phyloP scores from a whole-genome alignment of 2,888 invertebrate species.

The Cataglyphis albicans region DNA sequence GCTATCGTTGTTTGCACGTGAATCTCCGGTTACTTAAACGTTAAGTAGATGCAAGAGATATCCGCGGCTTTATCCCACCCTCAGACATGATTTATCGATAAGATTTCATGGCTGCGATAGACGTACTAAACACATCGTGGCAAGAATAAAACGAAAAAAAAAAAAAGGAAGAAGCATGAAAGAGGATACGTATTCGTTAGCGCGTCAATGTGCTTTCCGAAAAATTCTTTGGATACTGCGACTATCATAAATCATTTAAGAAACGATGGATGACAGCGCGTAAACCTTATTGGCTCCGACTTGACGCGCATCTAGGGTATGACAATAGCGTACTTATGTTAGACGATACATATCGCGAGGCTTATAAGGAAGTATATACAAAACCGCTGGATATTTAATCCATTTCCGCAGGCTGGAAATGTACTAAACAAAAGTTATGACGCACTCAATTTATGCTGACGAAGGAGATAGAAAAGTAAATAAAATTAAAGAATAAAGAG shows the following conservation, averaged over 20 bases:
- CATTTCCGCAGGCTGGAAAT: slow-evolving; percentile 21
- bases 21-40: background rate
- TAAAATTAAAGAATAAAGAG: background rate
- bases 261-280: slow-evolving; percentile 37
- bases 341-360: slow-evolving; percentile 7
- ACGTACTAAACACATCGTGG: background rate
- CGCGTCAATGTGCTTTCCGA: slow-evolving; percentile 1
- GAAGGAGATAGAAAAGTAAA: slow-evolving; percentile 14
- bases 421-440: slow-evolving; percentile 9
- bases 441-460: background rate
- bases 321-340: slow-evolving; percentile 13
- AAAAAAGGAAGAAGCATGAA: background rate
- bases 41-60: slow-evolving; percentile 25
- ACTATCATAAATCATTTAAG: slow-evolving; percentile 50
- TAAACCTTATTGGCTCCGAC: slow-evolving; percentile 35
- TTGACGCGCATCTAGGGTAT: slow-evolving; percentile 14
- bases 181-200: slow-evolving; percentile 27
- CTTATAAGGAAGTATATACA: slow-evolving; percentile 27
- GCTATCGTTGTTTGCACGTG: background rate
- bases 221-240: slow-evolving; percentile 8
- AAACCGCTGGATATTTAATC: slow-evolving; percentile 38
- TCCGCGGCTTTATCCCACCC: background rate
- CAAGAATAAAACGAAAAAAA: slow-evolving; percentile 13
- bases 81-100: slow-evolving; percentile 58
- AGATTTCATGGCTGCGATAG: slow-evolving; percentile 33